Conservation (phyloP, 2,797 vertebrate species). For the Emydoidea blandingii region DNA sequence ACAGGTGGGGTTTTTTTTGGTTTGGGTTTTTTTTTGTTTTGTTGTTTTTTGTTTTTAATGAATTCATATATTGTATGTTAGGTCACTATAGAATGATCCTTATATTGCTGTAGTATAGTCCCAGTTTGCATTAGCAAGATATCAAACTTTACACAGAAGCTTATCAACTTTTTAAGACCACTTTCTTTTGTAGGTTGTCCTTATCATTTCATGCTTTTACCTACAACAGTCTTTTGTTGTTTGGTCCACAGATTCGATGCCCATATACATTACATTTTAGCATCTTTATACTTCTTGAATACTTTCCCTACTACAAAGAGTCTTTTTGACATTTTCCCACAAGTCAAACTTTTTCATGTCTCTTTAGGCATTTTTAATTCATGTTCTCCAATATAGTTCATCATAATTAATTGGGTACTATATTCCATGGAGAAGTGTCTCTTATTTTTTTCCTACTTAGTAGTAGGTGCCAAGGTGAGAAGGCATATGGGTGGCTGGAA, state of each 20-base stretch:
- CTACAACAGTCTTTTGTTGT: constrained; percentile 71
- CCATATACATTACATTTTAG: constrained; percentile 68
- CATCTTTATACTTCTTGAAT: constrained; percentile 73
- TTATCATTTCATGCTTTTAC: constrained; percentile 65
- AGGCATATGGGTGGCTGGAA: constrained; percentile 89
- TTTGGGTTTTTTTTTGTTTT: neutral
- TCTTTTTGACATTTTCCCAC: constrained; percentile 68
- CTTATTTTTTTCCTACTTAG: constrained; percentile 68
- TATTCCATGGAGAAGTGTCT: constrained; percentile 60
- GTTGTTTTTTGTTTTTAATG: constrained; percentile 30
- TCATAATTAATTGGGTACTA: constrained; percentile 44
- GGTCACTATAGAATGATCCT: constrained; percentile 67
- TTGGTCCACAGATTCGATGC: constrained; percentile 73
- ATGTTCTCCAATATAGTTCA: constrained; percentile 70
- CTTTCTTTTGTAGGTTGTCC: constrained; percentile 60
- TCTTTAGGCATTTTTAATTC: constrained; percentile 80
- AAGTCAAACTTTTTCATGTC: constrained; percentile 55
- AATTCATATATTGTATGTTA: constrained; percentile 55
- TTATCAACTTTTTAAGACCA: constrained; percentile 69
- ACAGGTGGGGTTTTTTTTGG: constrained; percentile 66
- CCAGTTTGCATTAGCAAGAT: constrained; percentile 61
- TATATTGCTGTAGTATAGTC: constrained; percentile 74
- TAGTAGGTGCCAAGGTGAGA: constrained; percentile 92
- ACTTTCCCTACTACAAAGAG: constrained; percentile 67
- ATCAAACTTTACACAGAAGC: constrained; percentile 68